Base-by-base conservation (phyloP, 1,140 invertebrate species). In the Trachelipus rathkii region DNA sequence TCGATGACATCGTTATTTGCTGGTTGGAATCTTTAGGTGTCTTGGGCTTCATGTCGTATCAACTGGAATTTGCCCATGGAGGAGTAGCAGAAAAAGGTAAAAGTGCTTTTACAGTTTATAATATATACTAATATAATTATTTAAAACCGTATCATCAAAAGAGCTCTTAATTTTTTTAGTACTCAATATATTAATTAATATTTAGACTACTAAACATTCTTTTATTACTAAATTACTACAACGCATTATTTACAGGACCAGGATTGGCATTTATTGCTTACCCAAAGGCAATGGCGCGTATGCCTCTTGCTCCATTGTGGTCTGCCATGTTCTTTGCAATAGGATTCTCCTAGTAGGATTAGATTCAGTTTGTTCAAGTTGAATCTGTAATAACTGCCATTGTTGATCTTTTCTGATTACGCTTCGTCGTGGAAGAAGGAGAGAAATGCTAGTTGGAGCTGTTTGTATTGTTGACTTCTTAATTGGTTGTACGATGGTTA, bases 11-110 rank as follows among this genome's bases (percentile, higher is more conserved):
- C 85, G 72, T 77, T 86, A 45, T 85, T 86, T 70, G 83, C 85
- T 44, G 97, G 97, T 87, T 79, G 85, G 85, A n/a, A 85, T 86
- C n/a, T 87, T 87, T 79, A 85, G n/a, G 84, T 69, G 84, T 86
- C 44, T 78, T 86, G 19, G 85, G 85, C 44, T 86, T 84, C 77
- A 87, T 87, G 86, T 84, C 85, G 21, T 82, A 83, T 68, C 82
- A 85, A 79, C 83, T 85, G 76, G 82, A 84, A 33, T n/a, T 74
- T 83, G 15, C 78, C 80, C 75, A 83, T 87, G 60, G 82, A 81
- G 23, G 72, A 68, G 86, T 87, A 5, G 85, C 87, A 10, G 79
- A 83, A 74, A 79, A 79, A 70, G 84, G 84, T 80, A n/a, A 50
- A 69, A 74, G 75, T 21, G 50, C 33, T 15, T 44, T 21, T 19